These are phyloP conservation scores for Gorsachius goisagi DNA, from an alignment of 2,113 vertebrate species.

Conservation along the genomic window DNA sequence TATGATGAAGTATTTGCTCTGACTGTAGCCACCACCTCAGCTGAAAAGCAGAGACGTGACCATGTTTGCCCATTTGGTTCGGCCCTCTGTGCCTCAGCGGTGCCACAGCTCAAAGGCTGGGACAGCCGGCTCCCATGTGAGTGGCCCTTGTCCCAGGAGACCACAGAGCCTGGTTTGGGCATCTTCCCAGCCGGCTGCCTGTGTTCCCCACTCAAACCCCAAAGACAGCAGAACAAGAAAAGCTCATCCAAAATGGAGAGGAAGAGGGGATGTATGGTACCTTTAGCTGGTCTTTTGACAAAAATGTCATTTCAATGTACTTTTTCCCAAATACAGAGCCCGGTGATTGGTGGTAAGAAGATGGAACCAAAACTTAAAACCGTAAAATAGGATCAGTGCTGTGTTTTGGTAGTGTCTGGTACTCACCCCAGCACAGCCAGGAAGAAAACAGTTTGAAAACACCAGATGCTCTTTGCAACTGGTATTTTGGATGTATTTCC, in stretches of 20 bases:
- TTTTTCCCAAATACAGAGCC: background rate
- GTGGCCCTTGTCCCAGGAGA: background rate
- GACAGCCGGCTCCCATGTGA: accelerated
- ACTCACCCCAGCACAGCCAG: background rate
- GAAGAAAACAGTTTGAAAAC: background rate
- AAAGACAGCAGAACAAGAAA: background rate
- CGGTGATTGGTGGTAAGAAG: background rate
- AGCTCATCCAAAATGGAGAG: background rate
- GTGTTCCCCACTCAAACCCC: background rate
- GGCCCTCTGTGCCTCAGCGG: background rate
- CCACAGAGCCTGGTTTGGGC: accelerated
- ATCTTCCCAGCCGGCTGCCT: background rate
- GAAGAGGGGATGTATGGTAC: background rate
- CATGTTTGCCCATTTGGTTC: background rate
- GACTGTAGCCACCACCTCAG: background rate
- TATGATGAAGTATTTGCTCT: background rate
- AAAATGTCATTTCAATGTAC: background rate
- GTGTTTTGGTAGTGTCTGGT: background rate
- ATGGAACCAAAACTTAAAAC: background rate
- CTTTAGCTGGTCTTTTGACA: background rate
- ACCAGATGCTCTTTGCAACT: background rate
- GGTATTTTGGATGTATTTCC: background rate
- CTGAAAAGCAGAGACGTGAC: background rate
- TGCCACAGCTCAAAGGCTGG: background rate
- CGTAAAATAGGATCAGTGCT: background rate